Evolutionary conservation across 2,797 vertebrate species (phyloP), one percentile per base, ranked within the genome.

Genomic region (Ctenochaetus hawaiiensis): DNA sequence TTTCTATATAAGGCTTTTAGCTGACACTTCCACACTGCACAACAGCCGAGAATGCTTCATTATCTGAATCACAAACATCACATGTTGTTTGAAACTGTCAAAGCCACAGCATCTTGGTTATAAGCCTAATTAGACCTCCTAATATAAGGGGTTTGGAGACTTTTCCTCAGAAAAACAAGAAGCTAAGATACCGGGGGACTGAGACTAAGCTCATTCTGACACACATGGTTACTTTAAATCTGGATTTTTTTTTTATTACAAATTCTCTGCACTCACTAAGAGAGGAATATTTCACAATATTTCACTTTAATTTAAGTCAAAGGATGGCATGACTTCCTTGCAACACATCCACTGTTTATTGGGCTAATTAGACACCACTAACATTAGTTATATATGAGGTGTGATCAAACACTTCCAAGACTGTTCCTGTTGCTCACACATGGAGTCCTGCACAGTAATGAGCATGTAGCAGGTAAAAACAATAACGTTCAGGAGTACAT

Each of bases 11-110:
- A 8, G 12, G 39, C 49, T 57, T 72, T 71, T 16, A 6, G 0
- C 34, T 26, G 18, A 60, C 49, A 62, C 59, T 44, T n/a, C 5
- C 2, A 22, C 54, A 63, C 39, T 26, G n/a, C 18, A 0, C 16
- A 64, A 18, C 1, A 7, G 34, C 49, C 5, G n/a, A 54, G 20
- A 14, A 10, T n/a, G 23, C 58, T n/a, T 76, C 43, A 69, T 73
- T 80, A 77, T 73, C 44, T n/a, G 20, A 22, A 61, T 67, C 22
- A 34, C 44, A 58, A 59, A 68, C 70, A 81, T 30, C 23, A 53
- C 41, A 65, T 22, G 18, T 41, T 53, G 20, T 16, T 2, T n/a
- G 5, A 3, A 39, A 49, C 14, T 10, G 8, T 44, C 26, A 51
- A 1, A 49, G 44, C 2, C 20, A 22, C 22, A 23, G 41, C 1